Base-by-base conservation (phyloP, 2,888 invertebrate species). In the Frankliniella intonsa region DNA sequence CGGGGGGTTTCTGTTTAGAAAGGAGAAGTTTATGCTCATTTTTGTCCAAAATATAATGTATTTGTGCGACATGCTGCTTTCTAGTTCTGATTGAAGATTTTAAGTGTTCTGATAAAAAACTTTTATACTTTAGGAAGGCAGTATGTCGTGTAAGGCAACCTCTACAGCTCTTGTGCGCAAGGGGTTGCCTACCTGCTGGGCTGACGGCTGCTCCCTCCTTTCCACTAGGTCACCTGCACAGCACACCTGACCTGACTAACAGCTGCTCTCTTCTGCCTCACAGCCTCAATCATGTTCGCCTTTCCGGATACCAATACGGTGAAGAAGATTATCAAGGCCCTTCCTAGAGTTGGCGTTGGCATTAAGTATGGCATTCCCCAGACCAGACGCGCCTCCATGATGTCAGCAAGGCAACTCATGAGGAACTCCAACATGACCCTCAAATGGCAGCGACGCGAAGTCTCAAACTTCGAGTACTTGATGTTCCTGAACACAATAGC, bases 401-500 rank as follows among this genome's bases (percentile, higher is more conserved):
- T 99, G 96, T 96, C 98, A 2, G 98, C 99, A 0, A 93, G 98
- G 19, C 99, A 99, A 88, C 91, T 99, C 86, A 99, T 99, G 96
- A 93, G 98, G 86, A 96, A 97, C 90, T 99, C 99, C 49, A 98
- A 99, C 90, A 99, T 99, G 99, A 99, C 98, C 81, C 97, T 98
- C 90, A 97, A 98, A 89, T 99, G 99, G 99, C 99, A 99, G 89
- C 92, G 98, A 49, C 91, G 99, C 80, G 99, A 99, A 90, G 99
- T 99, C 86, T 98, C 98, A 84, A 99, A 99, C 90, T 99, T 99
- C 89, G 99, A 99, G 90, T 99, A 99, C 89, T 92, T 99, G 86
- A 99, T 99, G 99, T 99, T 99, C 91, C 93, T 99, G 85, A 99
- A 99, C 89, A 99, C 99, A 25, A 98, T 99, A 85, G 99, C 99